Evolutionary conservation across 2,888 invertebrate species (phyloP).

Genomic region (Timema cristinae): DNA sequence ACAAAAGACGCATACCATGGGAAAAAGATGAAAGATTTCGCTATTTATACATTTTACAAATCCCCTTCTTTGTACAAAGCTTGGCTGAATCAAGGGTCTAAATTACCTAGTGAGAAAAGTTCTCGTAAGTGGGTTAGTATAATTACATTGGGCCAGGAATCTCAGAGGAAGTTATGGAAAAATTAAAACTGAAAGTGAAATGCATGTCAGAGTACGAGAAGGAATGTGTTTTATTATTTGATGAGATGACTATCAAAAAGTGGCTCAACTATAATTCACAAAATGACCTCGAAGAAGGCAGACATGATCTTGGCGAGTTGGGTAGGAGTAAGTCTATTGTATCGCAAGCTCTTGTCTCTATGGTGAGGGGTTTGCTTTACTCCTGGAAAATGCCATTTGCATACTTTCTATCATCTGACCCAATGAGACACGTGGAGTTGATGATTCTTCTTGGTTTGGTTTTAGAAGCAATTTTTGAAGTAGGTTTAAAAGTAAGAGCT

Average conservation of each 20-base stretch:
- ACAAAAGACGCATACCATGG: conserved; percentile 30
- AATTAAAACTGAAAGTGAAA: conserved; percentile 31
- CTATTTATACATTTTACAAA: conserved; percentile 36
- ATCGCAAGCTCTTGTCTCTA: conserved; percentile 34
- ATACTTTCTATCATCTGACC: conserved; percentile 32
- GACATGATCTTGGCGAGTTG: conserved; percentile 33
- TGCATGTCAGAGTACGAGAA: conserved; percentile 34
- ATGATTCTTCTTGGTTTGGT: conserved; percentile 28
- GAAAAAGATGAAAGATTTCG: conserved; percentile 34
- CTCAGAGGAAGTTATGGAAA: conserved; percentile 31
- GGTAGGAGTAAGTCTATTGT: conserved; percentile 30
- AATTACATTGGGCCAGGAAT: conserved; percentile 33
- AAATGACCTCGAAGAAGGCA: conserved; percentile 34
- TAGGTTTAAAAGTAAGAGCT: conserved; percentile 31
- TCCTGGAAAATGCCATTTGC: conserved; percentile 35
- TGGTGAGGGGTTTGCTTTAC: conserved; percentile 33
- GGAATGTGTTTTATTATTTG: conserved; percentile 35
- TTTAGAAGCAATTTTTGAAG: conserved; percentile 24
- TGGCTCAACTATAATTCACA: conserved; percentile 33
- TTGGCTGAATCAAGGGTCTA: conserved; percentile 32
- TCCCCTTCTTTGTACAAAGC: conserved; percentile 36
- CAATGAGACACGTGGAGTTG: conserved; percentile 24
- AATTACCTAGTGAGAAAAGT: conserved; percentile 34
- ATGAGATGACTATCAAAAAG: conserved; percentile 35
- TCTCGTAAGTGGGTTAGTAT: conserved; percentile 36